These are phyloP conservation scores for Pteruthius melanotis DNA, from an alignment of 2,113 vertebrate species.

Conservation along the genomic window DNA sequence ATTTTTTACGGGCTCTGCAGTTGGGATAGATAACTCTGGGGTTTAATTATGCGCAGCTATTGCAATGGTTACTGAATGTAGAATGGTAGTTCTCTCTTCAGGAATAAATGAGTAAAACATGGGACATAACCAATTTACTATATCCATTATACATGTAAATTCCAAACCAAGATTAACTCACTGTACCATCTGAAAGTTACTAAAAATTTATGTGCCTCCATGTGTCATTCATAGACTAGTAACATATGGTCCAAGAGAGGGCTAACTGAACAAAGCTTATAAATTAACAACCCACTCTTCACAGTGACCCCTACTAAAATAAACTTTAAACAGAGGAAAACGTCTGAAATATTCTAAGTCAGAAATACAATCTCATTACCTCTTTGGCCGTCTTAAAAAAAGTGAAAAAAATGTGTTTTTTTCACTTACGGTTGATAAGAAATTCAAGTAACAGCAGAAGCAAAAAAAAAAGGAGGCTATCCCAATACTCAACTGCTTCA, in stretches of 20 bases:
- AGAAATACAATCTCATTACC: not conserved
- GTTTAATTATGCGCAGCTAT: not conserved
- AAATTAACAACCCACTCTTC: not conserved
- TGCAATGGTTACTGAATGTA: not conserved
- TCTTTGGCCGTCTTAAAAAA: not conserved
- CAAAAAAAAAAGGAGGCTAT: not conserved
- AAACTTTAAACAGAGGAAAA: not conserved
- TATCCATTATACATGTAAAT: not conserved
- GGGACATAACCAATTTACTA: not conserved
- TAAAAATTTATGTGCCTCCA: not conserved
- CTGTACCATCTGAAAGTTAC: not conserved
- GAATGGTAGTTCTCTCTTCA: not conserved
- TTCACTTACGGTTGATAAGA: not conserved
- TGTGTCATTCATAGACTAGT: not conserved
- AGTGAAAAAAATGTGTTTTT: accelerated
- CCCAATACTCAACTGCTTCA: not conserved
- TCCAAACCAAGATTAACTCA: not conserved
- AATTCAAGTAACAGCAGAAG: not conserved
- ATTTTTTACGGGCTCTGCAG: not conserved
- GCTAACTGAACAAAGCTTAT: not conserved
- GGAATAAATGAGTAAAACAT: not conserved
- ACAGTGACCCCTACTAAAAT: not conserved
- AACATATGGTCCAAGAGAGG: not conserved
- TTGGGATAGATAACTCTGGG: not conserved
- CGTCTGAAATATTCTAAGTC: not conserved